Evolutionary conservation across 2,113 vertebrate species (phyloP).

Genomic region (Lophura nycthemera): DNA sequence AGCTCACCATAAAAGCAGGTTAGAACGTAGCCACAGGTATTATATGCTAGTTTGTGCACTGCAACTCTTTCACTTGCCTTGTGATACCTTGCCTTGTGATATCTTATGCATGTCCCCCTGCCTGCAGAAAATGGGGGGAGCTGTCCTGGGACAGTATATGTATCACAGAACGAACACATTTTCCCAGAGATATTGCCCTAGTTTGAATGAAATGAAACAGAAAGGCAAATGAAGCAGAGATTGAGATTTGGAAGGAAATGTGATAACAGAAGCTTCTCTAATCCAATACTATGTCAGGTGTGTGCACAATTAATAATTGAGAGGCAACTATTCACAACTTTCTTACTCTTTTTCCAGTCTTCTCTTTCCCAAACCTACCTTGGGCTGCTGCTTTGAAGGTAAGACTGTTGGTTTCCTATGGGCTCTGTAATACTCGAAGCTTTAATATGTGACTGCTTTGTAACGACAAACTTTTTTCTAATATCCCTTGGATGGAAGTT

Average conservation of each 20-base stretch:
- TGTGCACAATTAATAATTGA: rapidly evolving
- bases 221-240: not conserved
- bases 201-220: not conserved
- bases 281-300: rapidly evolving
- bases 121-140: not conserved
- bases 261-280: not conserved
- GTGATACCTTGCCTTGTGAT: not conserved
- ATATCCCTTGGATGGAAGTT: not conserved
- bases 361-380: not conserved
- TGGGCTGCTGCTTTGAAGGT: not conserved
- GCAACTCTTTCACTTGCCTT: not conserved
- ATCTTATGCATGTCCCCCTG: rapidly evolving
- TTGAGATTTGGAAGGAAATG: not conserved
- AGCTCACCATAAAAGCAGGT: not conserved
- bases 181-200: not conserved
- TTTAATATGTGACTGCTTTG: not conserved
- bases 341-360: not conserved
- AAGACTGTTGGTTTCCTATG: not conserved
- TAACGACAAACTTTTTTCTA: not conserved
- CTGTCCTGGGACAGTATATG: not conserved
- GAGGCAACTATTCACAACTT: not conserved
- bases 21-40: not conserved
- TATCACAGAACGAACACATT: not conserved
- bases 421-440: not conserved
- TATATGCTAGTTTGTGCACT: not conserved